These are phyloP conservation scores for Mohoua ochrocephala DNA, from an alignment of 2,113 vertebrate species.

Conservation along the genomic window DNA sequence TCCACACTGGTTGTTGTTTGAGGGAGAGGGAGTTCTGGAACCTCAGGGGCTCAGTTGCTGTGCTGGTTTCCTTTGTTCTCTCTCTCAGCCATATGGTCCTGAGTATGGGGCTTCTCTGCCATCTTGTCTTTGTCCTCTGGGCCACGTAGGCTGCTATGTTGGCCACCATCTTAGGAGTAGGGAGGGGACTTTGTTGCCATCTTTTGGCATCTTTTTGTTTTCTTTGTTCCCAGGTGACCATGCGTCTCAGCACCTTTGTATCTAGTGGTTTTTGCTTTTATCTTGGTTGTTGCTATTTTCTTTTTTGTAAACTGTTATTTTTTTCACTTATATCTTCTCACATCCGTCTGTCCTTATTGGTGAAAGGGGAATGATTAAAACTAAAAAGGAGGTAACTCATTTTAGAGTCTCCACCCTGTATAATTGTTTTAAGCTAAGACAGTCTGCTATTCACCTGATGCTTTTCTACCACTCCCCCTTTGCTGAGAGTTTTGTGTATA, in stretches of 20 bases:
- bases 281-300: background rate
- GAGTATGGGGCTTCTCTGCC: background rate
- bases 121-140: background rate
- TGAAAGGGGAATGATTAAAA: background rate
- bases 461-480: background rate
- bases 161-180: background rate
- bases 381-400: background rate
- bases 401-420: background rate
- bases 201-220: background rate
- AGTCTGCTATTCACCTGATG: background rate
- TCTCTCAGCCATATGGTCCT: background rate
- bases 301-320: background rate
- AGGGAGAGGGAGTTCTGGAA: background rate
- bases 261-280: background rate
- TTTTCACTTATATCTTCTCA: background rate
- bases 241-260: background rate
- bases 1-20: background rate
- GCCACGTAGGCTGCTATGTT: background rate
- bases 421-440: background rate
- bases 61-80: background rate
- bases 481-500: background rate
- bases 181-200: too few species aligned
- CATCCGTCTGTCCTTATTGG: background rate
- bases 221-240: fast-evolving
- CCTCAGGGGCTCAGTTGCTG: background rate